Base-by-base conservation (phyloP, 2,113 vertebrate genomes). In the Xenopus laevis region DNA sequence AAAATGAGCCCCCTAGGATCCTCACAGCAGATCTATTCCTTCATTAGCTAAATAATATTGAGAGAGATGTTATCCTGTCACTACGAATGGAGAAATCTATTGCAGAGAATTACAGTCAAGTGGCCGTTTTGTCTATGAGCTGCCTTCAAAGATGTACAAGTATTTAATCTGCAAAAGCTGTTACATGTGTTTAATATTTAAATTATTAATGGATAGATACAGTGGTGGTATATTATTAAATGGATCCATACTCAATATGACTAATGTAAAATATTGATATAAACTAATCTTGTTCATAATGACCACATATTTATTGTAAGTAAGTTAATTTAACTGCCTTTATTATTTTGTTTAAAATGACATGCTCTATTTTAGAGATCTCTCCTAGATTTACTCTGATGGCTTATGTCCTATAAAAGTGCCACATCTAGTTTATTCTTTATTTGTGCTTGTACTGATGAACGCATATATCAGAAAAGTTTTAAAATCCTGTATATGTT, bases 21-120 rank as follows among this genome's bases (percentile, higher is more conserved):
- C 86, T 87, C 82, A 71, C 88, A 83, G 89, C 87, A 88, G 89
- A 91, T 88, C 92, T 85, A 85, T 86, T 88, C 87, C 83, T 92
- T 87, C 91, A 91, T 92, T 92, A 93, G 88, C 91, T 82, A 80
- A 92, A 92, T 84, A 91, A 96, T 96, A 95, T 94, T 93, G 94
- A 95, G 93, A 93, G 90, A 89, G 85, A 89, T 91, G 86, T 82
- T 89, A 77, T 53, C 83, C 84, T 89, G 92, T 92, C 91, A 87
- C 86, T 81, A 65, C 0, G 80, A 85, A 87, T 85, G 84, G 83
- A 85, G 84, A 83, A 90, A 91, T 88, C 84, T 85, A 88, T 88
- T 52, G 83, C 83, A 23, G 85, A 76, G 82, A 84, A 79, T 90
- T 89, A 88, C 82, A 79, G 82, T 68, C 75, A 77, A 13, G 78